Evolutionary conservation across 2,113 vertebrate species (phyloP), one percentile per base, ranked within the genome.

Genomic region (Suricata suricatta): DNA sequence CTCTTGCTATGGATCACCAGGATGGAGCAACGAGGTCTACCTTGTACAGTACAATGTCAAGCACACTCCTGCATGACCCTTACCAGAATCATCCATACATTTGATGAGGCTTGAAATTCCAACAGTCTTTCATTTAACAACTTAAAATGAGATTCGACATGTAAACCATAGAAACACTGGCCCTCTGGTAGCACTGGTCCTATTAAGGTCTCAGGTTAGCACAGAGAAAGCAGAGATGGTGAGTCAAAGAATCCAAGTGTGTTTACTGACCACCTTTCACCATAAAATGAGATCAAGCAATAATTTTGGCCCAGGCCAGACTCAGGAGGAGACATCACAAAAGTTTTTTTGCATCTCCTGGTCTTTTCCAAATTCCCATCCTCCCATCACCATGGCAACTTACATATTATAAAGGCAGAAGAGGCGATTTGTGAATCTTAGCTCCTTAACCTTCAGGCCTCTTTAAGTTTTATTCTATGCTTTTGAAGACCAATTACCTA

Each of bases 391-490:
- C 71, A 95, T 95, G 68, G 89, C 31, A 98, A 96, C 86, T 27
- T 29, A 47, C 19, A 31, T 44, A 29, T 84, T 88, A 85, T 71
- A 92, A 95, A 98, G 57, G 41, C 83, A 87, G 31, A 12, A 88
- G 57, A 83, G 57, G 66, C 82, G 38, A 88, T 44, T 31, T 88
- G 64, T 90, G 79, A 94, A 57, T 95, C 89, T 94, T 69, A 90
- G 74, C 86, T 97, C 83, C 74, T 97, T 64, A 29, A 90, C 89
- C 90, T 96, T 95, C 89, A 95, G 68, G 50, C 21, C 54, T 80
- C 74, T 95, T 93, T 87, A 93, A 71, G 72, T 95, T 92, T 96
- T 80, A 57, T 83, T 89, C 33, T 81, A 52, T 74, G 14, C 38
- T 79, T 93, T 76, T 84, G 68, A 84, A 83, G n/a, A 88, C 41